These are phyloP conservation scores for Cephus spinipes DNA, from an alignment of 2,888 invertebrate species.

Conservation along the genomic window DNA sequence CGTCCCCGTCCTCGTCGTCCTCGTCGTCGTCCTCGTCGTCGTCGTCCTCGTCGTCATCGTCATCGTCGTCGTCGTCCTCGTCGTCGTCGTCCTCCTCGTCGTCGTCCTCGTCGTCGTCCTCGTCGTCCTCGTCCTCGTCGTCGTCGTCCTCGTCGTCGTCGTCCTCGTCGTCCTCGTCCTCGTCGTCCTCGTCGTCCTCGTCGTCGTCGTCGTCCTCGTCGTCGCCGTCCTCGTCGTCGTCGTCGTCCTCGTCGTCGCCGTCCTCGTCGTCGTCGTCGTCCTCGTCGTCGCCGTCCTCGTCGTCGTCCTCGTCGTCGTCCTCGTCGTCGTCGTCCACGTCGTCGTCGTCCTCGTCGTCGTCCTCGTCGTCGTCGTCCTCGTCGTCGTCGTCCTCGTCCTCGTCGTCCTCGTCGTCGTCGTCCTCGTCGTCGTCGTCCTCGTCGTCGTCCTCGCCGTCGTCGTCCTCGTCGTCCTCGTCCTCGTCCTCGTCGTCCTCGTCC, in stretches of 20 bases:
- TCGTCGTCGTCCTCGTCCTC: neutral
- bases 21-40: conserved; percentile 1
- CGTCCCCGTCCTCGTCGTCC: no score
- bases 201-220: no score
- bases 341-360: conserved; percentile 8
- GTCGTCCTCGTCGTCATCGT: neutral
- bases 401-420: neutral
- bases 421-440: conserved; percentile 1
- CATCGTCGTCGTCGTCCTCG: neutral
- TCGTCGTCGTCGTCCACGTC: neutral
- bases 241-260: no score
- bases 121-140: neutral
- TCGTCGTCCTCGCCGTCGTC: no score
- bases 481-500: no score
- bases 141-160: conserved; percentile 1
- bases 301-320: neutral
- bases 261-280: no score
- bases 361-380: neutral
- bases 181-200: conserved; percentile 1
- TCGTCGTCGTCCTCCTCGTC: neutral
- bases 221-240: no score
- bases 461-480: no score
- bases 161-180: neutral
- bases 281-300: no score
- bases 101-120: neutral